A percentile compares a stretch with the other conserved stretches of the same genome.
Evolutionary conservation across 2,888 invertebrate species (phyloP).

Genomic region (Fragum whitleyi): DNA sequence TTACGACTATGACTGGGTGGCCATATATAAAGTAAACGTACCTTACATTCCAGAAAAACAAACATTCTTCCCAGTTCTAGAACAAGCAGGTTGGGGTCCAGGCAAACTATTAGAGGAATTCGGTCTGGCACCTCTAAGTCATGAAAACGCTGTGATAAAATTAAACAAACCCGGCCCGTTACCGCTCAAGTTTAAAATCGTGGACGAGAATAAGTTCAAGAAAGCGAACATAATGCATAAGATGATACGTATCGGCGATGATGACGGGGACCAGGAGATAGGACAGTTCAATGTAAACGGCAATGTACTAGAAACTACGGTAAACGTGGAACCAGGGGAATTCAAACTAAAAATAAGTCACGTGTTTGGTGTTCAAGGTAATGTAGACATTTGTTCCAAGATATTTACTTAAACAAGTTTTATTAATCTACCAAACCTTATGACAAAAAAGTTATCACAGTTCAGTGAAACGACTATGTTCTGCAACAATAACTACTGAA

Average conservation of each 20-base stretch:
- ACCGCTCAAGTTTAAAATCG: slow-evolving; percentile 55
- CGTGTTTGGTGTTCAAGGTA: slow-evolving; percentile 50
- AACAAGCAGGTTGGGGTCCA: slow-evolving; percentile 82
- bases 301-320: slow-evolving; percentile 48
- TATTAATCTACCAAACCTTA: too few relatives aligned
- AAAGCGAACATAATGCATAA: slow-evolving; percentile 51
- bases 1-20: slow-evolving; percentile 76
- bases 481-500: too few relatives aligned
- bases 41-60: slow-evolving; percentile 67
- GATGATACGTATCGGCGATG: slow-evolving; percentile 47
- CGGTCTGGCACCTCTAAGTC: slow-evolving; percentile 60
- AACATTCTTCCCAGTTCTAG: slow-evolving; percentile 76
- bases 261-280: slow-evolving; percentile 47
- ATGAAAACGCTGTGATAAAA: slow-evolving; percentile 59
- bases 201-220: slow-evolving; percentile 55
- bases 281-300: slow-evolving; percentile 53
- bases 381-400: too few relatives aligned
- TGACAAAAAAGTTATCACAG: too few relatives aligned
- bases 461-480: too few relatives aligned
- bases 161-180: slow-evolving; percentile 58
- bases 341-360: slow-evolving; percentile 62
- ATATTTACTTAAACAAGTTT: too few relatives aligned
- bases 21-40: slow-evolving; percentile 73
- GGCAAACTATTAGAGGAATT: slow-evolving; percentile 65
- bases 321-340: slow-evolving; percentile 56